phyloP scores from a whole-genome alignment of 2,113 vertebrate genomes.

The Dromaius novaehollandiae region DNA sequence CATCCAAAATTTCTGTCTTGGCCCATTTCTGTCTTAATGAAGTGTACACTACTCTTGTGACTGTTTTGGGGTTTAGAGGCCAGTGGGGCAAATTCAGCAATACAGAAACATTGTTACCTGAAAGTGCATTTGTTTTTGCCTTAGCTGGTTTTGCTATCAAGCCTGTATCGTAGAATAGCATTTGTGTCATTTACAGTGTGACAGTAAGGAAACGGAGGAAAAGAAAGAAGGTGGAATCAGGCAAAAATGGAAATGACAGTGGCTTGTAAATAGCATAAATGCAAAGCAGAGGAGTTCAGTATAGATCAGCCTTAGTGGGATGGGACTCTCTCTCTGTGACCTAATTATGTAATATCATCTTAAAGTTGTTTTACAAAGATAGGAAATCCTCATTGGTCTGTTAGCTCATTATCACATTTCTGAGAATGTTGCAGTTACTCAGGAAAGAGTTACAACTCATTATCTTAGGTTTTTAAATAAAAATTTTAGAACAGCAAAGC shows the following conservation, averaged over 20 bases:
- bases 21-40: neutral
- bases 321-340: neutral
- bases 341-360: neutral
- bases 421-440: neutral
- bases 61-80: neutral
- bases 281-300: neutral
- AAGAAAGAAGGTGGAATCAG: neutral
- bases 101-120: neutral
- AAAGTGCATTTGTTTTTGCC: neutral
- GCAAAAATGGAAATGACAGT: neutral
- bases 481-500: neutral
- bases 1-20: neutral
- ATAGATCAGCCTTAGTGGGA: neutral
- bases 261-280: neutral
- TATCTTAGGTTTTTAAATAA: neutral
- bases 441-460: neutral
- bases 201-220: neutral
- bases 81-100: neutral
- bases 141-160: neutral
- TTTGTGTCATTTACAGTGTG: neutral
- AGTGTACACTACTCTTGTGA: neutral
- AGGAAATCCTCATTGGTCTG: neutral
- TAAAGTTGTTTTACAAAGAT: neutral
- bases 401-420: neutral
- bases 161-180: neutral